Conservation (phyloP, 2,888 invertebrate genomes). For the Pocota personata region DNA sequence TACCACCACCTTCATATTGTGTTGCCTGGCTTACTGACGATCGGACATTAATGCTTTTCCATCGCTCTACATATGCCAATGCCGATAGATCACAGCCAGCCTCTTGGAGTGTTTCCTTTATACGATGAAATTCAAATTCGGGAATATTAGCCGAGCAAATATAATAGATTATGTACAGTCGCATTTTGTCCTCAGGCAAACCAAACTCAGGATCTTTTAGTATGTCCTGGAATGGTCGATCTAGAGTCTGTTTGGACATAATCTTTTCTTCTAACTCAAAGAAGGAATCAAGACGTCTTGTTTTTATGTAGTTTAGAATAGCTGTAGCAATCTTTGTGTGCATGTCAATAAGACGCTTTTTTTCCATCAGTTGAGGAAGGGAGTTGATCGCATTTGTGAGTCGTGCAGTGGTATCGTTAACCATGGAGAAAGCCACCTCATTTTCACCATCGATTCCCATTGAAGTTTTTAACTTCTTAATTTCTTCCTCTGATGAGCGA, state of each 20-base stretch:
- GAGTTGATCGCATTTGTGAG: conserved; percentile 98
- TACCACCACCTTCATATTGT: conserved; percentile 96
- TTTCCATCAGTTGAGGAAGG: conserved; percentile 97
- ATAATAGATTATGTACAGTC: conserved; percentile 96
- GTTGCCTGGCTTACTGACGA: conserved; percentile 85
- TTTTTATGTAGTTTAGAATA: conserved; percentile 92
- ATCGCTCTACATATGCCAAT: conserved; percentile 94
- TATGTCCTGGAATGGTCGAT: conserved; percentile 93
- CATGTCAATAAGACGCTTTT: conserved; percentile 98
- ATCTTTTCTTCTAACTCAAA: conserved; percentile 99
- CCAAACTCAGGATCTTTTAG: conserved; percentile 94
- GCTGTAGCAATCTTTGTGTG: conserved; percentile 99
- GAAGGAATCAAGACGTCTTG: conserved; percentile 95
- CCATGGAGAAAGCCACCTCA: conserved; percentile 92
- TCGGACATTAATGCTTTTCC: conserved; percentile 86
- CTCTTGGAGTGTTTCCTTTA: conserved; percentile 89
- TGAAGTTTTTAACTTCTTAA: conserved; percentile 95
- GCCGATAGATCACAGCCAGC: conserved; percentile 94
- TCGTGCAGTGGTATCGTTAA: conserved; percentile 96
- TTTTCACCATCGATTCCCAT: conserved; percentile 97
- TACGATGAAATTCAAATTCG: conserved; percentile 92
- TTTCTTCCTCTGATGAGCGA: conserved; percentile 96
- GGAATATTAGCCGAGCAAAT: conserved; percentile 92
- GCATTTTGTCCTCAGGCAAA: conserved; percentile 94
- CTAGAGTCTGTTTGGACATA: conserved; percentile 93